Conservation (phyloP, 2,113 vertebrate species). For the Nyctibius bracteatus region DNA sequence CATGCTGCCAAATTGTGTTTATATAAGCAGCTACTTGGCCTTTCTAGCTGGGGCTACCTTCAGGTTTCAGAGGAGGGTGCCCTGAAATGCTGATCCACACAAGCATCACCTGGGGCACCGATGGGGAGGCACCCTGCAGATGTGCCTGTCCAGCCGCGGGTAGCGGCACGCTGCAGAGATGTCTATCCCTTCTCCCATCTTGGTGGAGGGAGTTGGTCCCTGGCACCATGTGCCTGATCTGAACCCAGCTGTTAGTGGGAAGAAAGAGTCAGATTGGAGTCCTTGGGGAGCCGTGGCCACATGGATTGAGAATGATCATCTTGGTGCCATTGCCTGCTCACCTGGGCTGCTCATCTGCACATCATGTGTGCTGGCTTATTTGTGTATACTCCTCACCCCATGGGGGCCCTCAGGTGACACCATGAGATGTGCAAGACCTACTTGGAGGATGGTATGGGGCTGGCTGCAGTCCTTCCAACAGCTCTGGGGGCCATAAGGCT, state of each 20-base stretch:
- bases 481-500: neutral
- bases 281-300: neutral
- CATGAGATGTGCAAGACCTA: neutral
- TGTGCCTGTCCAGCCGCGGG: neutral
- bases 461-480: neutral
- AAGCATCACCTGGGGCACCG: rapidly evolving
- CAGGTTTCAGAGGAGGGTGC: neutral
- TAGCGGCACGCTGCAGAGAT: neutral
- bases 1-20: neutral
- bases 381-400: neutral
- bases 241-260: neutral
- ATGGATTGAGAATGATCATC: neutral
- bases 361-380: neutral
- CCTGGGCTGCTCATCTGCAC: neutral
- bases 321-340: neutral
- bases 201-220: neutral
- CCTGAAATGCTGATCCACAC: neutral
- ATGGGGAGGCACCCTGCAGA: neutral
- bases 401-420: neutral
- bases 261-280: neutral
- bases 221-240: neutral
- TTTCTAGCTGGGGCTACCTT: neutral
- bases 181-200: neutral
- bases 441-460: neutral
- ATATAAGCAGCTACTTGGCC: neutral